phyloP scores from a whole-genome alignment of 2,113 vertebrate genomes.

The Columba livia region DNA sequence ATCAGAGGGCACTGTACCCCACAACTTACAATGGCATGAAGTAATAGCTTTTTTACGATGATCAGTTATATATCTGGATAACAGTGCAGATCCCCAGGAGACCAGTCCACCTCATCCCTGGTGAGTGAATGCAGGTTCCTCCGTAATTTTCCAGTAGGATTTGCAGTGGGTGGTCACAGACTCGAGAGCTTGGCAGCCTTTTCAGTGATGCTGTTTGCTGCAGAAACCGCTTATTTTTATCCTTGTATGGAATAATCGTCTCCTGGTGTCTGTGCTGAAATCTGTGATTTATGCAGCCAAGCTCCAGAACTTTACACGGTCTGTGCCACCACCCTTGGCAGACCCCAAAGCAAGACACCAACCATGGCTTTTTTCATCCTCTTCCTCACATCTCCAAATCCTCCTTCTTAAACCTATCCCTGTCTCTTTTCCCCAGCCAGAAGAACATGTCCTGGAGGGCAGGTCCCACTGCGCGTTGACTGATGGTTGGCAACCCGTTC shows the following conservation, averaged over 20 bases:
- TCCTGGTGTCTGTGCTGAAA: not conserved
- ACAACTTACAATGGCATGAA: not conserved
- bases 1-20: not conserved
- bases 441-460: not conserved
- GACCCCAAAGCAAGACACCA: not conserved
- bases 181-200: not conserved
- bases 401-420: not conserved
- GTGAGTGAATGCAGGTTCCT: fast-evolving
- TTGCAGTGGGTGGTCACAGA: not conserved
- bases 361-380: not conserved
- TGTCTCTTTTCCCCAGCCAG: not conserved
- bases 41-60: not conserved
- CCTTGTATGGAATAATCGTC: not conserved
- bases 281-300: not conserved
- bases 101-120: not conserved
- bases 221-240: not conserved
- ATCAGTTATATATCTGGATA: too few relatives aligned
- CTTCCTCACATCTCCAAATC: not conserved
- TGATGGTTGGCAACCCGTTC: not conserved
- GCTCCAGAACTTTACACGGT: not conserved
- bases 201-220: not conserved
- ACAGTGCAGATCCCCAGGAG: not conserved
- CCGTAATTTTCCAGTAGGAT: not conserved
- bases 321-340: not conserved
- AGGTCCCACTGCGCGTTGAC: not conserved